Conservation (phyloP, 2,113 vertebrate genomes). For the Todiramphus saurophagus region DNA sequence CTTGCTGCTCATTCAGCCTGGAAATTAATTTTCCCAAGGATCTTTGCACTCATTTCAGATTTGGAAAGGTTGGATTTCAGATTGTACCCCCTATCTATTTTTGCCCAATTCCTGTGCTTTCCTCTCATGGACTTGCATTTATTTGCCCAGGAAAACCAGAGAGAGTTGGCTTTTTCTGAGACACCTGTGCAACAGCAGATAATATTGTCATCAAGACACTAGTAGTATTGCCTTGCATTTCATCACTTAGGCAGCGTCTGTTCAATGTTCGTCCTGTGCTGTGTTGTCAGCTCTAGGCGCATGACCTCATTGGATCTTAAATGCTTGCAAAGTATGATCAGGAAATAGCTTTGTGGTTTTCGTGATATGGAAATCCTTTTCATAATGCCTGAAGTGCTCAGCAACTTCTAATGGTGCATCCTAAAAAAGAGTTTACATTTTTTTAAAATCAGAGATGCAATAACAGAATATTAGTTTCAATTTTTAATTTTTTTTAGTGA, state of each 20-base stretch:
- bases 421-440: neutral
- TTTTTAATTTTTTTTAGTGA: neutral
- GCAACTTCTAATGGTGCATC: neutral
- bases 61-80: neutral
- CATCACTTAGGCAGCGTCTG: conserved; percentile 4
- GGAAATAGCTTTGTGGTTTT: conserved; percentile 27
- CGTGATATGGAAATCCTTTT: neutral
- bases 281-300: neutral
- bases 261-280: neutral
- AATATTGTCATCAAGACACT: conserved; percentile 38
- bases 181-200: conserved; percentile 19
- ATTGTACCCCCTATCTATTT: neutral
- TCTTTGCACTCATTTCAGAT: neutral
- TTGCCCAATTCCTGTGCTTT: neutral
- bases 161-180: conserved; percentile 10
- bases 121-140: neutral
- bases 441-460: neutral
- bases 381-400: neutral
- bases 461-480: neutral
- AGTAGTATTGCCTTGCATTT: neutral
- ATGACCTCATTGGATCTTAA: neutral
- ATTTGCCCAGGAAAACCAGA: conserved; percentile 1
- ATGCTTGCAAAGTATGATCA: neutral
- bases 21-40: neutral
- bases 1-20: neutral